Percentiles rank a stretch among this genome's conserved stretches.
Conservation (phyloP, 2,888 invertebrate species). For the Catocala fraxini region DNA sequence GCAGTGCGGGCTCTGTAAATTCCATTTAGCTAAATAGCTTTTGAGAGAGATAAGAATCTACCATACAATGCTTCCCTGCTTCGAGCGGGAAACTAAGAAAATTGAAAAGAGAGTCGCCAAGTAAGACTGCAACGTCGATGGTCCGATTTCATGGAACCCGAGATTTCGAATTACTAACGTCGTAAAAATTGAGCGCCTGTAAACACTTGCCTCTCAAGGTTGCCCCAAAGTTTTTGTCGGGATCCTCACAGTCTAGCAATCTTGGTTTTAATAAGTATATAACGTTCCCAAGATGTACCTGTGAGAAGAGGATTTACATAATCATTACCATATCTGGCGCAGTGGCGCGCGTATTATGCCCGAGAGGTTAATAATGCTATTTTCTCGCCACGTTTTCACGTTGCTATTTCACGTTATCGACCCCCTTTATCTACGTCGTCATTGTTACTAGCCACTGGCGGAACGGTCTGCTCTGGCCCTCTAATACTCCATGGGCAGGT, state of each 20-base stretch:
- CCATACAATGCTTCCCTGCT: conserved; percentile 85
- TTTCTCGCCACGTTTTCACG: conserved; percentile 87
- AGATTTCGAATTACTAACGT: conserved; percentile 81
- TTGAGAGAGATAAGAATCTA: conserved; percentile 86
- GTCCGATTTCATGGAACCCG: conserved; percentile 83
- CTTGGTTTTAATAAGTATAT: conserved; percentile 87
- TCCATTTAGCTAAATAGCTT: conserved; percentile 88
- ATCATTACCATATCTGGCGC: conserved; percentile 88
- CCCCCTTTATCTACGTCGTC: conserved; percentile 85
- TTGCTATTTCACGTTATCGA: conserved; percentile 86
- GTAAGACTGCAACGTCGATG: conserved; percentile 79
- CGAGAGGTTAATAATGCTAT: conserved; percentile 88
- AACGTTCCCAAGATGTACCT: conserved; percentile 86
- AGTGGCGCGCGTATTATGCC: conserved; percentile 87
- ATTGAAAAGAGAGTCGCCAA: conserved; percentile 87
- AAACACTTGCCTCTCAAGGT: conserved; percentile 72
- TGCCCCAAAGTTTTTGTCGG: conserved; percentile 76
- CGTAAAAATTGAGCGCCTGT: conserved; percentile 80
- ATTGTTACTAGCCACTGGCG: conserved; percentile 84
- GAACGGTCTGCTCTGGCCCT: conserved; percentile 72
- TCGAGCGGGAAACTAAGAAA: conserved; percentile 85
- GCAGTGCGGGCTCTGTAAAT: conserved; percentile 87
- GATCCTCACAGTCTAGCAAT: conserved; percentile 80
- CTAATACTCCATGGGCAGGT: conserved; percentile 51
- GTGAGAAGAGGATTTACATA: conserved; percentile 87